Percentiles rank a stretch among this genome's conserved stretches.
Conservation (phyloP, 2,113 vertebrate genomes). For the Craseonycteris thonglongyai region DNA sequence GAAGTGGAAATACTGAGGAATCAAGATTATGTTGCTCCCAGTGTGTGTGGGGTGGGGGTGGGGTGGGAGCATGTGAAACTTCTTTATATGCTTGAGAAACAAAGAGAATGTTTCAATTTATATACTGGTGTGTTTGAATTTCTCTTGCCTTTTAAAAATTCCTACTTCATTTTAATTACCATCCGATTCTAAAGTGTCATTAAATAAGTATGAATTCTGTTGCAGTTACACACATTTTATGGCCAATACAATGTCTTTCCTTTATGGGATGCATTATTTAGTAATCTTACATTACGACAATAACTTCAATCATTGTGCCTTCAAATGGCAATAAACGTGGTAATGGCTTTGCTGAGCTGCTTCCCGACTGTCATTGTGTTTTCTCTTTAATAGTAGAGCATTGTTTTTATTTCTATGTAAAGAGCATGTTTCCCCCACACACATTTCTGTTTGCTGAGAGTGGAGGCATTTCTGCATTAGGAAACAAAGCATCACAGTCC, state of each 20-base stretch:
- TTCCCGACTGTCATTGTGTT: neutral
- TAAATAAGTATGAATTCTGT: slow-evolving; percentile 66
- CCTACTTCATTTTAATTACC: slow-evolving; percentile 64
- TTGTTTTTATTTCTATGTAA: neutral
- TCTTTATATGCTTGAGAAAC: slow-evolving; percentile 57
- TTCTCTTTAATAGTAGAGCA: slow-evolving; percentile 15
- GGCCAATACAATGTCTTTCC: slow-evolving; percentile 48
- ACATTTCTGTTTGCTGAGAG: neutral
- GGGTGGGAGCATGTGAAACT: slow-evolving; percentile 58
- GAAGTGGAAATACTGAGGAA: slow-evolving; percentile 79
- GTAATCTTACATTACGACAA: slow-evolving; percentile 68
- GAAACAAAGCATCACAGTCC: neutral
- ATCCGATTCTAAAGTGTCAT: slow-evolving; percentile 56
- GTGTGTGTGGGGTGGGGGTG: no score
- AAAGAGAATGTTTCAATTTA: slow-evolving; percentile 72
- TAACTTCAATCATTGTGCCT: slow-evolving; percentile 71
- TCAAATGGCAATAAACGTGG: slow-evolving; percentile 65
- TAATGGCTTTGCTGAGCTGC: slow-evolving; percentile 46
- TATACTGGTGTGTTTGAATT: slow-evolving; percentile 48
- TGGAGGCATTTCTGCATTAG: neutral
- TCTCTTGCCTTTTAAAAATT: slow-evolving; percentile 51
- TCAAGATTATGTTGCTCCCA: slow-evolving; percentile 78
- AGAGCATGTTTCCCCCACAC: neutral
- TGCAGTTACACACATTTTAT: slow-evolving; percentile 60
- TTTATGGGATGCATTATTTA: slow-evolving; percentile 72